Evolutionary conservation across 1,140 invertebrate species (phyloP).

Genomic region (Drosophila guanche): DNA sequence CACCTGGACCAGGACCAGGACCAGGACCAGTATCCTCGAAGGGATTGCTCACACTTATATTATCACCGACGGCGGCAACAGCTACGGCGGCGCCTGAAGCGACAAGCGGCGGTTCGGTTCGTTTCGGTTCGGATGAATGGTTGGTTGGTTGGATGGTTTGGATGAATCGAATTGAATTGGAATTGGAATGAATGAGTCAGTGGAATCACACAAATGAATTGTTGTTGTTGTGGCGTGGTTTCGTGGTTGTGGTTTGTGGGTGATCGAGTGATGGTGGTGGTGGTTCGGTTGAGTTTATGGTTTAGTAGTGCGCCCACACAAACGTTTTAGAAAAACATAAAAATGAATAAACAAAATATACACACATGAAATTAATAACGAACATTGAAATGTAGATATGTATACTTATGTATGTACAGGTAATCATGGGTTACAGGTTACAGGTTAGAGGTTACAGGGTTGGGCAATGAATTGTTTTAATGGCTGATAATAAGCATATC

Average conservation of each 20-base stretch:
- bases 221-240: slow-evolving; percentile 42
- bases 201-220: slow-evolving; percentile 57
- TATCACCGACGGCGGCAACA: slow-evolving; percentile 85
- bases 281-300: slow-evolving; percentile 37
- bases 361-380: slow-evolving; percentile 55
- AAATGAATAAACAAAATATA: slow-evolving; percentile 77
- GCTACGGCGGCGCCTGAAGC: slow-evolving; percentile 64
- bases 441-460: background rate
- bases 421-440: background rate
- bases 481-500: slow-evolving; percentile 17
- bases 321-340: slow-evolving; percentile 70
- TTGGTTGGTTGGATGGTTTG: slow-evolving; percentile 45
- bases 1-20: slow-evolving; percentile 29
- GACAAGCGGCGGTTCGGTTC: slow-evolving; percentile 47
- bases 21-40: slow-evolving; percentile 87
- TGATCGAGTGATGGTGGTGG: slow-evolving; percentile 31
- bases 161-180: slow-evolving; percentile 52
- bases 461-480: background rate
- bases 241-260: slow-evolving; percentile 29
- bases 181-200: slow-evolving; percentile 69
- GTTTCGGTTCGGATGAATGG: slow-evolving; percentile 53
- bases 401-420: slow-evolving; percentile 27
- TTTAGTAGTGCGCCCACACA: slow-evolving; percentile 75
- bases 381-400: slow-evolving; percentile 25
- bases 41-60: slow-evolving; percentile 91